A percentile compares a stretch with the other conserved stretches of the same genome.
Conservation (phyloP, 2,113 vertebrate genomes). For the Telmatochromis sp. region DNA sequence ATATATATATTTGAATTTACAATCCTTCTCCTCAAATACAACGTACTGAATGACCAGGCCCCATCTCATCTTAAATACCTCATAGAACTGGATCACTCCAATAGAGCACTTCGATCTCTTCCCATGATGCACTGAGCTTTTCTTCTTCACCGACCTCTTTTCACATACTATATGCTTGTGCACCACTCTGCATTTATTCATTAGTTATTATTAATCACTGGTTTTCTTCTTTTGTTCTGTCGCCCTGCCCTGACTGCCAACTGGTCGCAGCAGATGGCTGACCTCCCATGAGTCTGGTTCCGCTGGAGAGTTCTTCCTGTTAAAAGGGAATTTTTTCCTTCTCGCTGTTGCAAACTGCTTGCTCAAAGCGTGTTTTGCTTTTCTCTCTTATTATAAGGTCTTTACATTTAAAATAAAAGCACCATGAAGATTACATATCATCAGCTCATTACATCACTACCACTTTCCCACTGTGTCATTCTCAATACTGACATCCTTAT, state of each 20-base stretch:
- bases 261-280: background rate
- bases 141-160: background rate
- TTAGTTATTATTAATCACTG: background rate
- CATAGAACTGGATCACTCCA: background rate
- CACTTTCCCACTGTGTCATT: background rate
- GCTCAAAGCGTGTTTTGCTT: background rate
- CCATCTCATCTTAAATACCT: background rate
- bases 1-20: background rate
- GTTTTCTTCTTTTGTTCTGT: background rate
- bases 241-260: background rate
- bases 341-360: background rate
- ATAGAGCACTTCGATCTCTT: rapidly evolving
- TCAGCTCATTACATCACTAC: background rate
- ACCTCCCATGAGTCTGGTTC: background rate
- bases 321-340: background rate
- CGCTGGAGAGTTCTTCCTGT: background rate
- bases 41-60: background rate
- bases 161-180: background rate
- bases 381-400: background rate
- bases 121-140: background rate
- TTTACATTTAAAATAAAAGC: background rate
- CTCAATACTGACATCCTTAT: background rate
- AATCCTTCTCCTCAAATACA: background rate
- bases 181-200: background rate
- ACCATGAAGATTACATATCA: background rate